Evolutionary conservation across 2,888 invertebrate species (phyloP), one percentile per base, ranked within the genome.

Genomic region (Noctua janthe): DNA sequence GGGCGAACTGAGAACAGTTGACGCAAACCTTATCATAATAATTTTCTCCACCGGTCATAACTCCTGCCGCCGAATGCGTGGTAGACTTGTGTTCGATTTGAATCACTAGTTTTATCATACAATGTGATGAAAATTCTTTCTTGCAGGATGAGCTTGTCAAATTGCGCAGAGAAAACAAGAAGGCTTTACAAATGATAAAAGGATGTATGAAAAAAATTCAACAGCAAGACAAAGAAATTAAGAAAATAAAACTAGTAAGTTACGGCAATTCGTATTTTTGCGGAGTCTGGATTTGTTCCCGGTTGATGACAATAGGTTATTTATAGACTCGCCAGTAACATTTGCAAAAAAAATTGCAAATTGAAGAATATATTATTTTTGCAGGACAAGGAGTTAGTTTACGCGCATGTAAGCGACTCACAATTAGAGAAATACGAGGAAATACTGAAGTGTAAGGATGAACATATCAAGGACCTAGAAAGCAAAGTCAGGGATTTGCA

Each of bases 161-260:
- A 84, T 90, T 97, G n/a, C 96, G 97, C 69, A 92, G 92, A 23
- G 97, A 97, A 85, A 96, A 97, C 86, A 94, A 95, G 69, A 97
- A 97, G 90, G 97, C 97, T 6, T 92, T 97, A 71, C 97, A 97
- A 90, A 97, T 97, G 95, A 97, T 97, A 74, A 97, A 97, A 93
- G 97, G 96, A 54, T 97, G 97, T 85, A 96, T 97, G 95, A 96
- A 97, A 82, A 97, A 97, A 88, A 97, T 97, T 87, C 96, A 97
- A 83, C 97, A 97, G 85, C 94, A 97, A 88, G 97, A 97, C 85
- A 97, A 96, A 80, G 97, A 97, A 92, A 96, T 97, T 0, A 96
- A 96, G 82, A 96, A 95, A 91, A 91, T 96, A 15, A 96, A 96
- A 94, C 89, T 96, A 92, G 97, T 96, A 91, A 85, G 89, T 78